Evolutionary conservation across 2,888 invertebrate species (phyloP), one percentile per base, ranked within the genome.

Genomic region (Torymus auratus): DNA sequence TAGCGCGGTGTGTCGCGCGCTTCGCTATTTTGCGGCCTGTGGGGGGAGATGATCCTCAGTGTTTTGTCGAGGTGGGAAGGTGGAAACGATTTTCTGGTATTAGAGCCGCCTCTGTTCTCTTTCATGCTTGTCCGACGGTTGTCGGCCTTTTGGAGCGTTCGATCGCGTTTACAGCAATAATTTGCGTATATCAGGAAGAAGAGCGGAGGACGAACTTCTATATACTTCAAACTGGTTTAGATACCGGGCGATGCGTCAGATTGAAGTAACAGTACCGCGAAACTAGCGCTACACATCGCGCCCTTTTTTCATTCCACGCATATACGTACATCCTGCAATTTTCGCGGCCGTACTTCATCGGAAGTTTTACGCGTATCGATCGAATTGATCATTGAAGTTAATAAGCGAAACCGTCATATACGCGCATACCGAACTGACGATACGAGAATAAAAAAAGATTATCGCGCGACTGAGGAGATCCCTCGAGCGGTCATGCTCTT

Each of bases 331-430:
- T 41, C 41, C 41, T 41, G 41, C 41, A 41, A 41, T 41, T 7
- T 41, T 41, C 5, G 41, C 5, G 41, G 7, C 7, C 41, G 41
- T 41, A 10, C 41, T 41, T 41, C 41, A 41, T 41, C 41, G 41
- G 41, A 41, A 23, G n/a, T 11, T 7, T 1, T 5, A 58, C 55
- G 74, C 74, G 74, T 65, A 64, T 58, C 69, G 60, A 74, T 70
- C 68, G 69, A 69, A 69, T 74, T 62, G 64, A 41, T 70, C 28
- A 20, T n/a, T 50, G n/a, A 17, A 56, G 61, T 53, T 75, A 74
- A 80, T 78, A 67, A 68, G 78, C 72, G 78, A 71, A 60, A 67
- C 78, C 72, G 53, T 62, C 0, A n/a, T 41, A 77, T 50, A 50
- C 64, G 62, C 58, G 14, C 65, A 56, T 28, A 64, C 12, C 17